Conservation (phyloP, 2,888 invertebrate genomes). For the Neuroscelio doddi region DNA sequence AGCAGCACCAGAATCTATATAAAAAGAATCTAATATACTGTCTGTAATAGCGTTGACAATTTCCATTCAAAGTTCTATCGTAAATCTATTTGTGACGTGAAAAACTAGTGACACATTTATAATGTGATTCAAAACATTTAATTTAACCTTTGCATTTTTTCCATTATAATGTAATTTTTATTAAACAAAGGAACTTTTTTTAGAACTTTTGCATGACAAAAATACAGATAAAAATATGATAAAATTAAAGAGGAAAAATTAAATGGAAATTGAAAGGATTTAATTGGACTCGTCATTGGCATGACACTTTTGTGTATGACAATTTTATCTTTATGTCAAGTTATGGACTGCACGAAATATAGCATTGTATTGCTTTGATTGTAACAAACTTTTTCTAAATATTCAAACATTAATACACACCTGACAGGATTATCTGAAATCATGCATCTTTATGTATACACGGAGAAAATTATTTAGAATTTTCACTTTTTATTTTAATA, state of each 20-base stretch:
- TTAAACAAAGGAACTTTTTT: too few relatives aligned
- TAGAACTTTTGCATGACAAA: too few relatives aligned
- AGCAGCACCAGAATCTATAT: constrained; percentile 71
- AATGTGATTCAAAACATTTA: too few relatives aligned
- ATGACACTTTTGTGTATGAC: constrained; percentile 58
- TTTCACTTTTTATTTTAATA: background rate
- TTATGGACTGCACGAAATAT: constrained; percentile 62
- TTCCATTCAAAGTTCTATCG: constrained; percentile 18
- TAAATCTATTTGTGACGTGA: constrained; percentile 18
- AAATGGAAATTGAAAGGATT: constrained; percentile 42
- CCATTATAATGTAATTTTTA: too few relatives aligned
- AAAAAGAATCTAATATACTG: constrained; percentile 59
- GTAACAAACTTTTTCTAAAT: constrained; percentile 44
- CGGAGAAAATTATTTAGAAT: background rate
- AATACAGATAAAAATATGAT: too few relatives aligned
- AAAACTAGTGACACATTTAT: too few relatives aligned
- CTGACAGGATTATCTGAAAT: constrained; percentile 12
- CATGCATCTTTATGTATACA: constrained; percentile 27
- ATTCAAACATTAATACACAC: constrained; percentile 24
- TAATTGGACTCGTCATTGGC: constrained; percentile 58
- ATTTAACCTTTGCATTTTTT: too few relatives aligned
- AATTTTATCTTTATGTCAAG: constrained; percentile 52
- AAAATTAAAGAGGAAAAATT: too few relatives aligned
- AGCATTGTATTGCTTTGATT: constrained; percentile 43
- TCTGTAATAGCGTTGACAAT: constrained; percentile 37